Evolutionary conservation across 2,797 vertebrate genomes (phyloP), one percentile per base, ranked within the genome.

Genomic region (Sternarchorhynchus goeldii): DNA sequence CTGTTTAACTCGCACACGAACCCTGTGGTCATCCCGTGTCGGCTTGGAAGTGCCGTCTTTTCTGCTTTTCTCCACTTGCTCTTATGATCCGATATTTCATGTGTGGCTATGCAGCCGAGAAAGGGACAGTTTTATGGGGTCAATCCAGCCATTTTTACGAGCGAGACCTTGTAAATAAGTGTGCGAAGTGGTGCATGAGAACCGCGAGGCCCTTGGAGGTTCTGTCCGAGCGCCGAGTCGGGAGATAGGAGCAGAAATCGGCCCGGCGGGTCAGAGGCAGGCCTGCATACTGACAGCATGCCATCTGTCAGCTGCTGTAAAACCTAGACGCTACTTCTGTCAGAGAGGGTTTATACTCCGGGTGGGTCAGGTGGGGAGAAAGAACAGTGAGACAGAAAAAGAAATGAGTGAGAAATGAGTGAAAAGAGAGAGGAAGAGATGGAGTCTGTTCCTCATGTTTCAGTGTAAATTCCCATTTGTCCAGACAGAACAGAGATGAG

Each of bases 71-170:
- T 7, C 3, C 0, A 65, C 83, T 80, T 79, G 83, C 79, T 84
- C 65, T 87, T 70, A 82, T 72, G 80, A 56, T 64, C 55, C 68
- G 59, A 82, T 78, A 55, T 88, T 89, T 87, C 70, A 85, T 82
- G 57, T 75, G 56, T 70, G 59, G 56, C 32, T 76, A 20, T 20
- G 70, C 78, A 57, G 29, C 25, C 62, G 21, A 53, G 45, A 68
- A 71, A 64, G 65, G 78, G 73, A 39, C 21, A 21, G 59, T 82
- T 88, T 83, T 79, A 78, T 72, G 78, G 64, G 72, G 75, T 34
- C 56, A 64, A 77, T 82, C 67, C 73, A 71, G 81, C 73, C 17
- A 36, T 16, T 86, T 64, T 87, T 81, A 84, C 8, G 56, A 84
- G 20, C 77, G 16, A 62, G 63, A 74, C 76, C 63, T 53, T 73